phyloP scores from a whole-genome alignment of 2,888 invertebrate genomes.

The Cyaniris semiargus region DNA sequence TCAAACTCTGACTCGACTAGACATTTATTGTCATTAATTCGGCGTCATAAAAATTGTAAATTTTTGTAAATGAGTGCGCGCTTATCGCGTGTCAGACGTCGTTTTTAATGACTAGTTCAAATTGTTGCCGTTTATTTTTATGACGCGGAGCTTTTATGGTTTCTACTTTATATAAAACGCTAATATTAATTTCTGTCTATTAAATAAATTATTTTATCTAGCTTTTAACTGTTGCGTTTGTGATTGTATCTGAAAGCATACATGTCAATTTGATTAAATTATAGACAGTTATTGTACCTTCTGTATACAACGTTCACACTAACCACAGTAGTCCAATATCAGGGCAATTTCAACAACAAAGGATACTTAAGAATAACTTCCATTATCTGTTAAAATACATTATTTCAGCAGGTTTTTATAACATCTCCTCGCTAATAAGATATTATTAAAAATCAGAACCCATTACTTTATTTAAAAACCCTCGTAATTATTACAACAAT shows the following conservation, averaged over 20 bases:
- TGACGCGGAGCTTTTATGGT: not conserved
- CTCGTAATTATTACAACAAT: slow-evolving; percentile 54
- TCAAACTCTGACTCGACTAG: slow-evolving; percentile 36
- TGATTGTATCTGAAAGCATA: not conserved
- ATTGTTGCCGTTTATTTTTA: slow-evolving; percentile 19
- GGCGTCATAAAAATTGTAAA: slow-evolving; percentile 13
- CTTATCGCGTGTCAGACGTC: slow-evolving; percentile 19
- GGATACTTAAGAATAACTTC: not conserved
- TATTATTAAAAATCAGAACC: slow-evolving; percentile 24
- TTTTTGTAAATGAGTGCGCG: slow-evolving; percentile 22
- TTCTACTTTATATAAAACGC: not conserved
- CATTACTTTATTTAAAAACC: slow-evolving; percentile 43
- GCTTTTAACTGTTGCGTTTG: not conserved
- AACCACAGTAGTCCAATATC: slow-evolving; percentile 14
- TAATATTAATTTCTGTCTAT: not conserved
- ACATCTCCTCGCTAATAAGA: not conserved
- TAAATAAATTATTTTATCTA: not conserved
- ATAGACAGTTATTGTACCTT: not conserved
- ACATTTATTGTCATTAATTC: slow-evolving; percentile 27
- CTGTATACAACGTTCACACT: not conserved
- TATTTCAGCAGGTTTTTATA: slow-evolving; percentile 15
- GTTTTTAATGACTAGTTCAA: slow-evolving; percentile 17
- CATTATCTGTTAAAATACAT: slow-evolving; percentile 17
- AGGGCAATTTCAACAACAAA: slow-evolving; percentile 5
- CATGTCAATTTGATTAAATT: not conserved